Evolutionary conservation across 2,113 vertebrate genomes (phyloP).

Genomic region (Cololabis saira): DNA sequence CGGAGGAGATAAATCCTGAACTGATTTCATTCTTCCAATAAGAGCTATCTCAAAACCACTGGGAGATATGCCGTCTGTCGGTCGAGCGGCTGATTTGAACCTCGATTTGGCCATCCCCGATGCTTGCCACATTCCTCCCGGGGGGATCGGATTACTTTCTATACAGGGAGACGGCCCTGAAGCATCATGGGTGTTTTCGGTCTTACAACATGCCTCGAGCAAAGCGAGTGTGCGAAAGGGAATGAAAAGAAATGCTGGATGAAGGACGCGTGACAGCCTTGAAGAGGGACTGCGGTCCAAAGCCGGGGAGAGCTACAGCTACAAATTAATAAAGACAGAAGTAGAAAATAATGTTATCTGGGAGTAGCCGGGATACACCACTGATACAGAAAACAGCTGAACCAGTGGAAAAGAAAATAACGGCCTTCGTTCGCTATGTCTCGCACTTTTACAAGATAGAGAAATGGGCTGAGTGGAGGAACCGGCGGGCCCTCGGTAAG

Average conservation of each 20-base stretch:
- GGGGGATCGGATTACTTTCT: slow-evolving; percentile 71
- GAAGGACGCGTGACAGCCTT: slow-evolving; percentile 36
- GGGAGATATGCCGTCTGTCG: slow-evolving; percentile 52
- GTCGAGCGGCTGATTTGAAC: slow-evolving; percentile 62
- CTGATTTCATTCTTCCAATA: slow-evolving; percentile 41
- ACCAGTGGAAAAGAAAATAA: slow-evolving; percentile 31
- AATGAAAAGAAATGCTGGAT: slow-evolving; percentile 39
- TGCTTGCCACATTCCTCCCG: slow-evolving; percentile 67
- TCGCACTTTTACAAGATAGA: slow-evolving; percentile 34
- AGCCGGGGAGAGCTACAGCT: slow-evolving; percentile 19
- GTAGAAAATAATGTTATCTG: slow-evolving; percentile 24
- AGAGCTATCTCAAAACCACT: slow-evolving; percentile 54
- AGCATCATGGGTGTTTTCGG: slow-evolving; percentile 60
- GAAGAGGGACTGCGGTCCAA: slow-evolving; percentile 30
- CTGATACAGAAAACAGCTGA: slow-evolving; percentile 45
- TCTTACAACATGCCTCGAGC: slow-evolving; percentile 36
- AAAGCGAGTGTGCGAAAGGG: slow-evolving; percentile 12
- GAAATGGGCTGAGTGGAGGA: slow-evolving; percentile 35
- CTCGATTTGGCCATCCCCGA: slow-evolving; percentile 64
- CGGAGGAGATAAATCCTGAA: slow-evolving; percentile 19
- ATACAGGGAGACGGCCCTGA: slow-evolving; percentile 64
- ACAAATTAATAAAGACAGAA: slow-evolving; percentile 24
- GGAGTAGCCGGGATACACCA: slow-evolving; percentile 33
- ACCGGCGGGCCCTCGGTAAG: slow-evolving; percentile 25
- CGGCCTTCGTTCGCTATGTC: slow-evolving; percentile 16